Conservation (phyloP, 2,797 vertebrate genomes). For the Sebastes elongatus region DNA sequence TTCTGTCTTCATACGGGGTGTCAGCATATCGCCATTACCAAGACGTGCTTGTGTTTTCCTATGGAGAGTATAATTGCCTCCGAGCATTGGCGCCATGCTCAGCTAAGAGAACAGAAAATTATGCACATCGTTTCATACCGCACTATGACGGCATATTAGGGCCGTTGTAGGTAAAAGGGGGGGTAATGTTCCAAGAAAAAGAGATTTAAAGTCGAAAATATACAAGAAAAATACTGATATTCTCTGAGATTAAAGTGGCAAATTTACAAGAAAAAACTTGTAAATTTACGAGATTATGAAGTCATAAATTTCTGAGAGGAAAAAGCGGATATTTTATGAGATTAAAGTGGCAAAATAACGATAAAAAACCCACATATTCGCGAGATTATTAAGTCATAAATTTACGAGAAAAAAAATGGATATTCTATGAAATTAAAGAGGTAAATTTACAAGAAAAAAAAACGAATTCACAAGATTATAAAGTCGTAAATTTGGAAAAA, state of each 20-base stretch:
- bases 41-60: conserved; percentile 46
- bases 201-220: too few species aligned
- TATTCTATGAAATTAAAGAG: too few species aligned
- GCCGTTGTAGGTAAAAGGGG: background rate
- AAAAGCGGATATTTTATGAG: background rate
- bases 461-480: background rate
- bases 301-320: too few species aligned
- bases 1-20: conserved; percentile 23
- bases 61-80: conserved; percentile 42
- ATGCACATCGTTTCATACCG: background rate
- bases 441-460: too few species aligned
- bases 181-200: background rate
- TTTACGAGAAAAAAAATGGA: background rate
- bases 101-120: conserved; percentile 11
- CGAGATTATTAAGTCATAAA: background rate
- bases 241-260: too few species aligned
- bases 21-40: conserved; percentile 37
- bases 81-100: conserved; percentile 31
- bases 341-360: fast-evolving
- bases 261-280: too few species aligned
- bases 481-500: background rate
- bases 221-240: too few species aligned
- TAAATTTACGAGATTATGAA: too few species aligned
- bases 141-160: background rate
- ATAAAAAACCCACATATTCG: background rate